Conservation (phyloP, 1,140 invertebrate species). For the Drosophila athabasca region DNA sequence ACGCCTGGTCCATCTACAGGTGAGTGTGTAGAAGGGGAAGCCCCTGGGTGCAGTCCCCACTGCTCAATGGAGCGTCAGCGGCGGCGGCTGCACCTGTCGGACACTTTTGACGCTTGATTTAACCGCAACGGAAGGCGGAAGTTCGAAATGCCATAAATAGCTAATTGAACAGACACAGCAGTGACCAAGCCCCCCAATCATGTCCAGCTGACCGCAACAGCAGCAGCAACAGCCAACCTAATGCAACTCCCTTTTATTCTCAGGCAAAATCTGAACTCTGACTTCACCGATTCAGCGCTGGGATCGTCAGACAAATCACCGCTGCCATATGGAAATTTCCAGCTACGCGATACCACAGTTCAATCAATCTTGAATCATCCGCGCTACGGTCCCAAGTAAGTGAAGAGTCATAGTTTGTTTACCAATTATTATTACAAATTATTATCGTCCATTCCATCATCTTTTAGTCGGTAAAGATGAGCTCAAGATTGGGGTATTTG, state of each 20-base stretch:
- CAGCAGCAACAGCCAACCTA: conserved; percentile 21
- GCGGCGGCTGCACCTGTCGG: conserved; percentile 49
- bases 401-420: conserved; percentile 32
- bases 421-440: not conserved
- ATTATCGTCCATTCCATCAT: conserved; percentile 5
- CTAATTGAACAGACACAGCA: conserved; percentile 34
- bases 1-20: conserved; percentile 98
- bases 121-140: conserved; percentile 65
- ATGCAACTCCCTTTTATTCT: conserved; percentile 23
- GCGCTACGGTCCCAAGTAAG: conserved; percentile 93
- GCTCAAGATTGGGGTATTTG: not conserved
- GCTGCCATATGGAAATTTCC: conserved; percentile 96
- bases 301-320: conserved; percentile 95
- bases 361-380: conserved; percentile 97
- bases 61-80: conserved; percentile 26
- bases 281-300: conserved; percentile 96
- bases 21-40: conserved; percentile 72
- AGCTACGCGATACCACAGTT: conserved; percentile 95
- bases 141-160: conserved; percentile 60
- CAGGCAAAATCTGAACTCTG: conserved; percentile 97
- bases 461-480: conserved; percentile 26
- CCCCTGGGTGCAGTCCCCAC: conserved; percentile 25
- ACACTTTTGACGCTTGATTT: conserved; percentile 71
- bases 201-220: conserved; percentile 64
- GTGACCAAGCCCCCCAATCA: conserved; percentile 50